phyloP scores from a whole-genome alignment of 2,888 invertebrate genomes.

The Drosophila falleni region DNA sequence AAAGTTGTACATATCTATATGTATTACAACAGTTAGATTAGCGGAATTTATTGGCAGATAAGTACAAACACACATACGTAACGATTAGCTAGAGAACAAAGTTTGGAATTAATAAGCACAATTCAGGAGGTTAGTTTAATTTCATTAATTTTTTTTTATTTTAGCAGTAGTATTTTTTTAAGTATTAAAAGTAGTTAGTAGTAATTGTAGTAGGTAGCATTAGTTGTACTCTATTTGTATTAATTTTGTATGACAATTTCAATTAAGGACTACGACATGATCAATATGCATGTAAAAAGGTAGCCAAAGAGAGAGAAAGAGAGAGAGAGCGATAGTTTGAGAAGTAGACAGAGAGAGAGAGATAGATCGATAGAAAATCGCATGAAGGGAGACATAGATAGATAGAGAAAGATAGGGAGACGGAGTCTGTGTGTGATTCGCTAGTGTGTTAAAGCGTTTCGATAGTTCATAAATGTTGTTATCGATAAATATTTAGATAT shows the following conservation, averaged over 20 bases:
- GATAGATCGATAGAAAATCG: constrained; percentile 15
- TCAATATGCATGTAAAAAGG: constrained; percentile 55
- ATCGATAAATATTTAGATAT: neutral
- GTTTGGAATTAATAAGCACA: constrained; percentile 61
- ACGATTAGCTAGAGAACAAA: constrained; percentile 60
- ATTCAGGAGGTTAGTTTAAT: constrained; percentile 46
- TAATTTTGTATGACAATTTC: constrained; percentile 50
- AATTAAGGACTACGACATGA: constrained; percentile 66
- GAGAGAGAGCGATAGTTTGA: constrained; percentile 8
- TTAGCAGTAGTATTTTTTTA: constrained; percentile 29
- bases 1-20: constrained; percentile 55
- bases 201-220: constrained; percentile 6
- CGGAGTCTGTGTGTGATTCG: constrained; percentile 15
- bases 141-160: neutral
- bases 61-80: constrained; percentile 69
- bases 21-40: constrained; percentile 68
- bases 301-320: constrained; percentile 24
- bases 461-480: neutral
- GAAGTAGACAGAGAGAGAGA: constrained; percentile 10
- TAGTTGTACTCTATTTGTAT: constrained; percentile 9
- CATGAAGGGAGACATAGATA: neutral
- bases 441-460: constrained; percentile 13
- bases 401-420: constrained; percentile 15
- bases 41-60: constrained; percentile 44
- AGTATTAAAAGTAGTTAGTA: constrained; percentile 17